These are phyloP conservation scores for Elegia similella DNA, from an alignment of 2,888 invertebrate genomes.

Conservation along the genomic window DNA sequence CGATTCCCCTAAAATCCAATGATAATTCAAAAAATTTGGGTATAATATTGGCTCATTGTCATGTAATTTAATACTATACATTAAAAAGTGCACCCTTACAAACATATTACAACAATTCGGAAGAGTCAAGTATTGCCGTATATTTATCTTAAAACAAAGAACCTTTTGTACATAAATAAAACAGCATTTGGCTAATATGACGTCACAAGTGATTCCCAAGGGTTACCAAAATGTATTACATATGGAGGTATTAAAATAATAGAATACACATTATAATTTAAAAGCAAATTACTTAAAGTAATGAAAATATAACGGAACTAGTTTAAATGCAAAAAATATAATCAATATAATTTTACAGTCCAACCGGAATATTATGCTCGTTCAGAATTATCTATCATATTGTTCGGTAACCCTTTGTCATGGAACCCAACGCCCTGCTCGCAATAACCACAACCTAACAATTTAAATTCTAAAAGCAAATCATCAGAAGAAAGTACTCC, in stretches of 20 bases:
- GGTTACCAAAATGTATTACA: background rate
- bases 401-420: background rate
- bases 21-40: slow-evolving; percentile 53
- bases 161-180: slow-evolving; percentile 67
- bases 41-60: slow-evolving; percentile 63
- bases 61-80: slow-evolving; percentile 59
- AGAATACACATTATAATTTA: no score
- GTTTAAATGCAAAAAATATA: background rate
- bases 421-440: slow-evolving; percentile 44
- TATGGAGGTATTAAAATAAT: background rate
- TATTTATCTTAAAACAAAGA: slow-evolving; percentile 50
- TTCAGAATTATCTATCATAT: background rate
- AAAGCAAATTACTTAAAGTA: no score
- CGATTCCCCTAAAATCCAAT: slow-evolving; percentile 59
- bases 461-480: slow-evolving; percentile 57
- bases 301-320: no score
- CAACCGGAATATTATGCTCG: background rate
- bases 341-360: background rate
- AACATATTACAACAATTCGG: slow-evolving; percentile 66
- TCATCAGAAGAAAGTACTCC: slow-evolving; percentile 57
- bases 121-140: slow-evolving; percentile 75
- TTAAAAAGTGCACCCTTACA: slow-evolving; percentile 51
- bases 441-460: slow-evolving; percentile 75
- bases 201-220: slow-evolving; percentile 20
- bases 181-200: slow-evolving; percentile 75